Evolutionary conservation across 2,113 vertebrate species (phyloP).

Genomic region (Paradoxurus hermaphroditus): DNA sequence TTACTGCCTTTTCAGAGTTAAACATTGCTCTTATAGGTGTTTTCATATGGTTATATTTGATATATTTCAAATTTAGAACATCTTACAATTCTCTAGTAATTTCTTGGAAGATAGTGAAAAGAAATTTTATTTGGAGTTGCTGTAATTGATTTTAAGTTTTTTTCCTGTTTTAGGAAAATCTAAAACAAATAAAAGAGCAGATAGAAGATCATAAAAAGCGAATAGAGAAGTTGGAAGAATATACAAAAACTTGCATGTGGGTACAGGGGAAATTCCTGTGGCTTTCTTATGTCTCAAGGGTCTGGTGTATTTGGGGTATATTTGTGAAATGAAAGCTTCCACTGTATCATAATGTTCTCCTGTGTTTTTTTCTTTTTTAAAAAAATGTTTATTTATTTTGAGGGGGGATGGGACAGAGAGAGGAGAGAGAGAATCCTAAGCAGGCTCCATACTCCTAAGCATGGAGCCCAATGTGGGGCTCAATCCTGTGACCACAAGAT

Average conservation of each 20-base stretch:
- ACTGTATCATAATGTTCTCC: neutral
- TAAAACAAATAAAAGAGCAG: slow-evolving; percentile 85
- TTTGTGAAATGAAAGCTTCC: neutral
- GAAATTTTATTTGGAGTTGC: slow-evolving; percentile 22
- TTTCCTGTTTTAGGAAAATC: slow-evolving; percentile 83
- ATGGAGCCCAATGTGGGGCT: too few relatives aligned
- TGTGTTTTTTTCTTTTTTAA: neutral
- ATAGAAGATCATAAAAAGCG: slow-evolving; percentile 87
- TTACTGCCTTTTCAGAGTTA: slow-evolving; percentile 17
- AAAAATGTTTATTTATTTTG: too few relatives aligned
- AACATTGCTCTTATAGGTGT: neutral
- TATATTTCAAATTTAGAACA: slow-evolving; percentile 19
- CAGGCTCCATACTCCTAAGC: too few relatives aligned
- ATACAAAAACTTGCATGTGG: slow-evolving; percentile 89
- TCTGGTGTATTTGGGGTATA: neutral
- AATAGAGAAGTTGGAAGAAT: slow-evolving; percentile 91
- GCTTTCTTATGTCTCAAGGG: neutral
- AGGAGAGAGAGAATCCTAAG: too few relatives aligned
- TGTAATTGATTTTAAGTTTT: slow-evolving; percentile 19
- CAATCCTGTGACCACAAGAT: too few relatives aligned
- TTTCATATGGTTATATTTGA: neutral
- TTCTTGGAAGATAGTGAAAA: neutral
- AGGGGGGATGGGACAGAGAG: too few relatives aligned
- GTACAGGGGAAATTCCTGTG: slow-evolving; percentile 55
- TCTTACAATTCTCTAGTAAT: neutral